These are phyloP conservation scores for Rhinoderma darwinii DNA, from an alignment of 2,113 vertebrate genomes.

Conservation along the genomic window DNA sequence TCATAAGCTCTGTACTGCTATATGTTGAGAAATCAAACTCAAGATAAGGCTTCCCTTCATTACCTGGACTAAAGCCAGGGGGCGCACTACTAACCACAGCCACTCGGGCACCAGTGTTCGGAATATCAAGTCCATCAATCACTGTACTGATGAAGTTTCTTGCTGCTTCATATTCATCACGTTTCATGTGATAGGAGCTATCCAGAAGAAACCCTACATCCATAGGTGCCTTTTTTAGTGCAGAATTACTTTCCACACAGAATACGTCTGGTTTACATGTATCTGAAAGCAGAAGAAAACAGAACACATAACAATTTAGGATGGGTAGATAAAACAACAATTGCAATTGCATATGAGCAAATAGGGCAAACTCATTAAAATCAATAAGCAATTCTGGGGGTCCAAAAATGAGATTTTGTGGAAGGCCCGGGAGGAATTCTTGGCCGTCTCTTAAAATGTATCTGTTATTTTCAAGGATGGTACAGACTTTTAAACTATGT, in stretches of 20 bases:
- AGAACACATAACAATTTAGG: slow-evolving; percentile 60
- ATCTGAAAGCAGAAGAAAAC: slow-evolving; percentile 64
- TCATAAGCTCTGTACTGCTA: slow-evolving; percentile 61
- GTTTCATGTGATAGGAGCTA: slow-evolving; percentile 62
- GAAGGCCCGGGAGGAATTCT: too few species aligned
- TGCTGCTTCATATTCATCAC: slow-evolving; percentile 64
- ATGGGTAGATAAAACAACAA: slow-evolving; percentile 56
- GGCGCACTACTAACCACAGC: slow-evolving; percentile 67
- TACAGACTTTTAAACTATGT: too few species aligned
- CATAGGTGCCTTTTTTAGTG: slow-evolving; percentile 16
- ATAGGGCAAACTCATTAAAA: too few species aligned
- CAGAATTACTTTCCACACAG: slow-evolving; percentile 50
- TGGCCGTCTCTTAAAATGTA: too few species aligned
- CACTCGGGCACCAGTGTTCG: slow-evolving; percentile 65
- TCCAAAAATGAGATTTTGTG: too few species aligned
- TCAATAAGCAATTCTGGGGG: too few species aligned
- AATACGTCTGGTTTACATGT: slow-evolving; percentile 63
- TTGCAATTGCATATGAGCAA: too few species aligned
- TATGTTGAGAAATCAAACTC: slow-evolving; percentile 71
- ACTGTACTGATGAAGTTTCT: slow-evolving; percentile 64
- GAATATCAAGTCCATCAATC: slow-evolving; percentile 68
- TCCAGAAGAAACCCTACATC: slow-evolving; percentile 71
- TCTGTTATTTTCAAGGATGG: slow-evolving; percentile 67
- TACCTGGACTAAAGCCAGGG: slow-evolving; percentile 46
- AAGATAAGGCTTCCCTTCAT: slow-evolving; percentile 57